Percentiles rank a stretch among this genome's conserved stretches.
These are phyloP conservation scores for Pygathrix nemaeus DNA, from an alignment of 2,113 vertebrate genomes.

Conservation along the genomic window DNA sequence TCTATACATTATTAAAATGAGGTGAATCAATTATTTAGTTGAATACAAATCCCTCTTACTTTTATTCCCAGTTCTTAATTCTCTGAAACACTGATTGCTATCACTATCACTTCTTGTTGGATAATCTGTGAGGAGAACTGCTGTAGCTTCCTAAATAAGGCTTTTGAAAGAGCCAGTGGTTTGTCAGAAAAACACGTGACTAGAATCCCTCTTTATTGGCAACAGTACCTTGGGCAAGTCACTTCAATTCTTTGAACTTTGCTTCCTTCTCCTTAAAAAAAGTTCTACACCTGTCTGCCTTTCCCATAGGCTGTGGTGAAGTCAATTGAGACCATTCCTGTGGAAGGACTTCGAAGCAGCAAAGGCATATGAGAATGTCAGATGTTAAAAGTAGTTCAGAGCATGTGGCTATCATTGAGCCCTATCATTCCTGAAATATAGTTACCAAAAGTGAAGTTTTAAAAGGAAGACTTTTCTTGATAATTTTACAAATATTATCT, in stretches of 20 bases:
- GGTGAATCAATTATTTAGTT: neutral
- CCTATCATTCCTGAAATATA: neutral
- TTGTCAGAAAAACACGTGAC: neutral
- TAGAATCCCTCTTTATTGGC: neutral
- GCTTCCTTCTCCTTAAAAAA: neutral
- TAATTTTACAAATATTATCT: constrained; percentile 1
- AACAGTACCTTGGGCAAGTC: neutral
- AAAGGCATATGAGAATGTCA: neutral
- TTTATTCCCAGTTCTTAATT: neutral
- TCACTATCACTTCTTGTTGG: neutral
- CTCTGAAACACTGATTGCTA: neutral
- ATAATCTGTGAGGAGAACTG: neutral
- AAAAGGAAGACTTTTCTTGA: neutral
- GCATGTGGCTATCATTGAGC: neutral
- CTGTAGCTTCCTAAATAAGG: neutral
- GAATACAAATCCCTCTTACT: neutral
- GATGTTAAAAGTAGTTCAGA: neutral
- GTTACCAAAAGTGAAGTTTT: neutral
- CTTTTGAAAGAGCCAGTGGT: neutral
- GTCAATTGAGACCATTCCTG: neutral
- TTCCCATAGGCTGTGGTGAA: neutral
- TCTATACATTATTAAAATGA: neutral
- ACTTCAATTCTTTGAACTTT: neutral
- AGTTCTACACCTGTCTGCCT: neutral
- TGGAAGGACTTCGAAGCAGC: neutral